Percentiles rank a stretch among this genome's conserved stretches.
Conservation (phyloP, 2,888 invertebrate genomes). For the Deroplatys truncata region DNA sequence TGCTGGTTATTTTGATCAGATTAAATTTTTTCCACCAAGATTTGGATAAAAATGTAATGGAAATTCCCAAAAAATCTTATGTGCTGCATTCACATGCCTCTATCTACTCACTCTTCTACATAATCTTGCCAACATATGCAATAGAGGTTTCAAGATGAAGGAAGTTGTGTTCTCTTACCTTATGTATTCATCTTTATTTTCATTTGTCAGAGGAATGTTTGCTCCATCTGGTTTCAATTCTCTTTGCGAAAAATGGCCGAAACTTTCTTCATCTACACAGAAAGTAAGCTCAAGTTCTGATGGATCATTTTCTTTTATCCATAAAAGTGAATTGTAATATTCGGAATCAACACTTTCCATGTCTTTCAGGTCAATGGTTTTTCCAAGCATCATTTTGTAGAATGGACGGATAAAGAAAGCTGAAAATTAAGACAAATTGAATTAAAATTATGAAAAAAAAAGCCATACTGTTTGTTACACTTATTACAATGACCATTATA, state of each 20-base stretch:
- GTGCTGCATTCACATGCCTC: too few species aligned
- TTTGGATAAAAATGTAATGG: too few species aligned
- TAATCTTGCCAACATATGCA: too few species aligned
- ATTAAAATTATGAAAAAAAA: background rate
- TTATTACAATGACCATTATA: background rate
- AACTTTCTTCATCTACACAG: conserved; percentile 93
- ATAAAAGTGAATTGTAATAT: conserved; percentile 95
- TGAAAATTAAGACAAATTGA: conserved; percentile 44
- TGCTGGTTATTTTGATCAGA: too few species aligned
- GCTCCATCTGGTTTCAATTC: conserved; percentile 89
- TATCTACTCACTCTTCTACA: too few species aligned
- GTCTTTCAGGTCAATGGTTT: conserved; percentile 88
- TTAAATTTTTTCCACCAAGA: too few species aligned
- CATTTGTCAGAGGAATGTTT: conserved; percentile 84
- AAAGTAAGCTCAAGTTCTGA: conserved; percentile 91
- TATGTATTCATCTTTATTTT: conserved; percentile 96
- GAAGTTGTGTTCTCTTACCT: conserved; percentile 53
- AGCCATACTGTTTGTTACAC: background rate
- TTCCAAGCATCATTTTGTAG: conserved; percentile 99
- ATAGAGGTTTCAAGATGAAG: too few species aligned
- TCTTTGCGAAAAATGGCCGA: conserved; percentile 89
- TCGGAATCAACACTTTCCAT: conserved; percentile 99
- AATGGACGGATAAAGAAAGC: conserved; percentile 99
- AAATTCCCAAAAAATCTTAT: too few species aligned
- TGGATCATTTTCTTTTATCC: conserved; percentile 90